phyloP scores from a whole-genome alignment of 1,140 invertebrate genomes.

The Gryllus bimaculatus region DNA sequence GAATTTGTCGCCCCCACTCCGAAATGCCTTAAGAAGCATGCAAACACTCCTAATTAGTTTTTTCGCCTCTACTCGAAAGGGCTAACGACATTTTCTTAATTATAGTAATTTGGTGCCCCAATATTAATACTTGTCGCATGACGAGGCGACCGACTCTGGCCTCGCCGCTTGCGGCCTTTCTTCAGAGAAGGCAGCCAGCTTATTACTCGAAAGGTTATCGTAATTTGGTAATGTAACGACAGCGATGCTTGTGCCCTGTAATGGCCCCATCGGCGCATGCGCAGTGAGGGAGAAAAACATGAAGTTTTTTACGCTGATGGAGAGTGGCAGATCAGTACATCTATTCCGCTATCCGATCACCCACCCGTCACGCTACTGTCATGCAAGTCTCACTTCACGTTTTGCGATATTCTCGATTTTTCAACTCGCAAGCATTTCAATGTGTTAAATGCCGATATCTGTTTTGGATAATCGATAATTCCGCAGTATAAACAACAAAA shows the following conservation, averaged over 20 bases:
- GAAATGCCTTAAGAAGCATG: not conserved
- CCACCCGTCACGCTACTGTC: too few relatives aligned
- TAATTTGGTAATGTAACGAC: constrained; percentile 1
- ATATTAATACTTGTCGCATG: constrained; percentile 5
- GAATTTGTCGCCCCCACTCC: not conserved
- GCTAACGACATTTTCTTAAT: constrained; percentile 1
- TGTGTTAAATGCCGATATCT: too few relatives aligned
- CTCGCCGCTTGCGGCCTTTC: not conserved
- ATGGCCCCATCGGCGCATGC: too few relatives aligned
- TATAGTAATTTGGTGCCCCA: not conserved
- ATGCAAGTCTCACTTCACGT: too few relatives aligned
- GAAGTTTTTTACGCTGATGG: too few relatives aligned
- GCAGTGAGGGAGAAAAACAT: too few relatives aligned
- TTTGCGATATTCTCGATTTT: too few relatives aligned
- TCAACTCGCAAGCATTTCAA: too few relatives aligned
- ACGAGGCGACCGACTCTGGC: not conserved
- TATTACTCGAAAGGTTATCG: not conserved
- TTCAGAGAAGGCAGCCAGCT: not conserved
- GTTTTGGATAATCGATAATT: too few relatives aligned
- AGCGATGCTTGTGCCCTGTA: not conserved
- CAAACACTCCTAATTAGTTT: not conserved
- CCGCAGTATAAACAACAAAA: too few relatives aligned
- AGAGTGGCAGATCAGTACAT: too few relatives aligned
- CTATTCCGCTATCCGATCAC: too few relatives aligned
- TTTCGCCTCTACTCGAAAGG: not conserved